Percentiles rank a stretch among this genome's conserved stretches.
These are phyloP conservation scores for Cheilosia vernalis DNA, from an alignment of 2,888 invertebrate species.

Conservation along the genomic window DNA sequence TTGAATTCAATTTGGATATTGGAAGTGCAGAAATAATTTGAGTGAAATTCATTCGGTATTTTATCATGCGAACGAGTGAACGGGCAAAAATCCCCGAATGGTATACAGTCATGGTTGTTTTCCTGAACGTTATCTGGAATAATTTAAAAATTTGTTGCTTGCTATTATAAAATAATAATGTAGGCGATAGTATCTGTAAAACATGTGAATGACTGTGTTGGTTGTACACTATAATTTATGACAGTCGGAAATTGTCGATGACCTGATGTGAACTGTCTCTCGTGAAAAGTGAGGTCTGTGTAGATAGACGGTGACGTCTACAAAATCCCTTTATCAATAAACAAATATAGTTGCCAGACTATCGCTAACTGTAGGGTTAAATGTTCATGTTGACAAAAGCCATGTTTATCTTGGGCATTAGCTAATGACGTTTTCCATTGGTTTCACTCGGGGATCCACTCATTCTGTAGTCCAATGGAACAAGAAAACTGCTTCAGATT, in stretches of 20 bases:
- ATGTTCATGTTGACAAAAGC: too few species aligned
- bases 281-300: too few species aligned
- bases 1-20: background rate
- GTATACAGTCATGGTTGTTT: background rate
- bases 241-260: background rate
- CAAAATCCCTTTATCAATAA: too few species aligned
- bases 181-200: background rate
- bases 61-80: background rate
- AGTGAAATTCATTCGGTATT: background rate
- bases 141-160: background rate
- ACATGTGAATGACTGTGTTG: background rate
- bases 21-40: background rate
- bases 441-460: too few species aligned
- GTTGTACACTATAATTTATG: background rate
- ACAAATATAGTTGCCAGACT: too few species aligned
- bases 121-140: background rate
- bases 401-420: too few species aligned
- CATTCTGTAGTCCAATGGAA: too few species aligned
- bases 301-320: too few species aligned
- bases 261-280: background rate
- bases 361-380: too few species aligned
- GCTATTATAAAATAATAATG: background rate
- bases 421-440: too few species aligned
- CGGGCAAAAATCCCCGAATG: background rate
- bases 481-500: too few species aligned